Evolutionary conservation across 2,113 vertebrate genomes (phyloP), one percentile per base, ranked within the genome.

Genomic region (Hemiscyllium ocellatum): DNA sequence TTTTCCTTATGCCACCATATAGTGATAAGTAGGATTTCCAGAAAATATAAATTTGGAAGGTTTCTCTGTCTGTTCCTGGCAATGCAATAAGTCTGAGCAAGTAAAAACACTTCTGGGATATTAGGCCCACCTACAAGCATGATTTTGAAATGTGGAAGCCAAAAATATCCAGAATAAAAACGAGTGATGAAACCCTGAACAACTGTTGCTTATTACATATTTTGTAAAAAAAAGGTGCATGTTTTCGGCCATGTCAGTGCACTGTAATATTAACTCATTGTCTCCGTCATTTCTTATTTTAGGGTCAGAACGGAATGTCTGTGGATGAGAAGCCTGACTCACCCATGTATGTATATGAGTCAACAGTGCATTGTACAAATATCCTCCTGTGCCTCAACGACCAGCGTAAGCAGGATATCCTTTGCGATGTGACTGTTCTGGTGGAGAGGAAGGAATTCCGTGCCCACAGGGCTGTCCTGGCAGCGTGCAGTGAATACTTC

Each of bases 291-390:
- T 97, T 98, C 68, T 98, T 96, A 98, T 98, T 96, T 96, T 97
- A 99, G 99, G 98, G 98, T 98, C 98, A 98, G 98, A 99, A 99
- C 99, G 99, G 99, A 98, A 99, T 99, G 99, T 99, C 99, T 98
- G 98, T 99, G 98, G 98, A 99, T 99, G 99, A 99, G 98, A 99
- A 99, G 98, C 98, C 98, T 99, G 99, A 99, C 98, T 99, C 98
- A 98, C 99, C 99, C 98, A 99, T 99, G 99, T 99, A 99, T 97
- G 99, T 99, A 98, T 99, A 99, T 99, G 99, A 99, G 98, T 99
- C 99, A 97, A 99, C 99, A 96, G 99, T 99, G 97, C 99, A 99
- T 98, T 99, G 99, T 98, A 98, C 98, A 98, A 99, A 99, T 98
- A 99, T 99, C 98, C 99, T 99, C 98, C 98, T 99, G 98, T 98